Conservation (phyloP, 2,113 vertebrate species). For the Aptenodytes patagonicus region DNA sequence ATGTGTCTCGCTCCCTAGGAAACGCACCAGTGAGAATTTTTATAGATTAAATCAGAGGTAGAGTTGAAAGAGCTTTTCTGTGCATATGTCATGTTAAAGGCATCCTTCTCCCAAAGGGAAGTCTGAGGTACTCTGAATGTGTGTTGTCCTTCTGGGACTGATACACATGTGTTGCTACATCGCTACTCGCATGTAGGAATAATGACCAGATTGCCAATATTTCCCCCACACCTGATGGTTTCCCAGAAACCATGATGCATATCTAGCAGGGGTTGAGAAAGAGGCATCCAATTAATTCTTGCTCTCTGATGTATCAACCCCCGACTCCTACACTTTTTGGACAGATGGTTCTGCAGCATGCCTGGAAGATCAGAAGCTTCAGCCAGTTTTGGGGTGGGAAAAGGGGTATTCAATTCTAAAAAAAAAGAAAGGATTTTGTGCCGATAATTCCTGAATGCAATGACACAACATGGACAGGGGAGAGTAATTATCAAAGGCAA, state of each 20-base stretch:
- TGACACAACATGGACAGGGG: not conserved
- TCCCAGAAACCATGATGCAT: slow-evolving; percentile 49
- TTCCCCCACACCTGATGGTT: not conserved
- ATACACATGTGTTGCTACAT: not conserved
- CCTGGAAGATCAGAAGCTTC: not conserved
- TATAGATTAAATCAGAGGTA: not conserved
- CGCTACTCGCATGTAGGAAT: not conserved
- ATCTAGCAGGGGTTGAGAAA: slow-evolving; percentile 51
- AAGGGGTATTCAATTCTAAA: not conserved
- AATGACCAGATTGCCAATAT: not conserved
- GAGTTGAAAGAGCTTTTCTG: not conserved
- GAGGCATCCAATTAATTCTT: slow-evolving; percentile 8
- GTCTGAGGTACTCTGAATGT: not conserved
- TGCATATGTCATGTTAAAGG: not conserved
- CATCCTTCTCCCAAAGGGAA: not conserved
- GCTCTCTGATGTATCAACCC: not conserved
- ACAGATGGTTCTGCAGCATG: not conserved
- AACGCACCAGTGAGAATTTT: not conserved
- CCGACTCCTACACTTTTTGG: not conserved
- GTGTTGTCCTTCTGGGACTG: not conserved
- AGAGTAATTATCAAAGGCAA: not conserved
- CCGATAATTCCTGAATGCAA: not conserved
- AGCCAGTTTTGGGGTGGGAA: not conserved
- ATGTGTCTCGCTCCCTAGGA: not conserved
- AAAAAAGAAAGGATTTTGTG: not conserved